phyloP scores from a whole-genome alignment of 1,140 invertebrate species.

The Gryllus bimaculatus region DNA sequence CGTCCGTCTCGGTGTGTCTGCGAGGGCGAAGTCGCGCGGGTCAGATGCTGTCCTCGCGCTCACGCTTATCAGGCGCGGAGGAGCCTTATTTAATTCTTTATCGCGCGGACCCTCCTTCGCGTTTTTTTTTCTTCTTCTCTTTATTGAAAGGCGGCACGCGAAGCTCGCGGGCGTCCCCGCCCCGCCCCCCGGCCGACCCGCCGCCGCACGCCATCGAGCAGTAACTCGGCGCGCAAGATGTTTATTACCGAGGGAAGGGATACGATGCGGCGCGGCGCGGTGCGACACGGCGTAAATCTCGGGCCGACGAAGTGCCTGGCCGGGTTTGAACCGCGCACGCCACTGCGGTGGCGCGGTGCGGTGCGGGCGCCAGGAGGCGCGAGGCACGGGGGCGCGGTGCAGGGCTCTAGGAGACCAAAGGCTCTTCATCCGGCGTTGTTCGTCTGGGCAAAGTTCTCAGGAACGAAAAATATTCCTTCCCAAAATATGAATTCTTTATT shows the following conservation, averaged over 20 bases:
- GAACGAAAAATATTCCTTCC: too few relatives aligned
- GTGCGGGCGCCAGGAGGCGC: too few relatives aligned
- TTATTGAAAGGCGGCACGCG: not conserved
- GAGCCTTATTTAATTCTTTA: not conserved
- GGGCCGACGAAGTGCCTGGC: not conserved
- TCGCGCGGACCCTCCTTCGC: not conserved
- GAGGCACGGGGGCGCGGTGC: too few relatives aligned
- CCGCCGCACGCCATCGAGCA: not conserved
- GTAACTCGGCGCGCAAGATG: slow-evolving; percentile 2
- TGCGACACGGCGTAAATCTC: not conserved
- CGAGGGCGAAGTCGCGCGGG: too few relatives aligned
- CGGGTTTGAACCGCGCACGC: slow-evolving; percentile 1
- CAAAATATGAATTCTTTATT: too few relatives aligned
- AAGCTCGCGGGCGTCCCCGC: not conserved
- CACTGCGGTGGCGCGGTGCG: not conserved
- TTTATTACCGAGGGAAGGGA: not conserved
- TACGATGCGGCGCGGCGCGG: too few relatives aligned
- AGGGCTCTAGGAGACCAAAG: too few relatives aligned
- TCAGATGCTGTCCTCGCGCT: too few relatives aligned
- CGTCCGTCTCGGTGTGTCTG: too few relatives aligned
- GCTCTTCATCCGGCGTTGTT: too few relatives aligned
- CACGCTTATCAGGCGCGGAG: not conserved
- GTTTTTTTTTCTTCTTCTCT: not conserved
- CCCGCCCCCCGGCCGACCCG: too few relatives aligned
- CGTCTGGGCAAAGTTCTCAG: too few relatives aligned